Evolutionary conservation across 2,113 vertebrate species (phyloP).

Genomic region (Gallinago jamesoni): DNA sequence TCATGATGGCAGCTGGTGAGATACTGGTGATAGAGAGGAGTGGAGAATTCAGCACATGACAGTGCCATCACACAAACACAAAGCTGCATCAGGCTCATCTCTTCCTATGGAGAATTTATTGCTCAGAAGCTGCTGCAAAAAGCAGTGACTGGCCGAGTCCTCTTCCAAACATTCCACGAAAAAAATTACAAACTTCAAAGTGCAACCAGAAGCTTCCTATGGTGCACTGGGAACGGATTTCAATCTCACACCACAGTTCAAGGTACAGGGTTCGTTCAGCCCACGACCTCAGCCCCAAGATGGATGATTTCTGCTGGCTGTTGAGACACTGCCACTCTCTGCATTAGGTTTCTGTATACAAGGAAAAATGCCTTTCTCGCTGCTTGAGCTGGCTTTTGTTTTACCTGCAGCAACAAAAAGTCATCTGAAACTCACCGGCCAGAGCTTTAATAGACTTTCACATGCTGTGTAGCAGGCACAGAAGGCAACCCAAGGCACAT

Average conservation of each 20-base stretch:
- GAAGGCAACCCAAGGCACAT: not conserved
- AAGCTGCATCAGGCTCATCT: not conserved
- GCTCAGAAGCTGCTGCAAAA: not conserved
- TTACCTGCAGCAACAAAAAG: not conserved
- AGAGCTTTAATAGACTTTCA: not conserved
- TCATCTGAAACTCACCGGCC: not conserved
- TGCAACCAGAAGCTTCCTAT: not conserved
- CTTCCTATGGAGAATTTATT: not conserved
- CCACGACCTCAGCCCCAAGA: rapidly evolving
- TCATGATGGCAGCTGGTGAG: not conserved
- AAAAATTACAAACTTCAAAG: not conserved
- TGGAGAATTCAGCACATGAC: rapidly evolving
- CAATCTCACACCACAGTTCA: rapidly evolving
- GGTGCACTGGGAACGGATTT: rapidly evolving
- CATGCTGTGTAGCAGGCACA: not conserved
- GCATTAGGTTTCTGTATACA: not conserved
- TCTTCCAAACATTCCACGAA: not conserved
- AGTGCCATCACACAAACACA: not conserved
- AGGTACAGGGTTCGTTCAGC: not conserved
- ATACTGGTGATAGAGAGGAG: not conserved
- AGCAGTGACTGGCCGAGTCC: not conserved
- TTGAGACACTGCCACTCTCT: rapidly evolving
- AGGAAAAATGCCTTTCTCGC: not conserved
- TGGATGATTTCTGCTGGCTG: not conserved
- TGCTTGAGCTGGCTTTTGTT: not conserved